Percentiles rank a stretch among this genome's conserved stretches.
phyloP scores from a whole-genome alignment of 1,140 invertebrate genomes.

The Ylistrum balloti region DNA sequence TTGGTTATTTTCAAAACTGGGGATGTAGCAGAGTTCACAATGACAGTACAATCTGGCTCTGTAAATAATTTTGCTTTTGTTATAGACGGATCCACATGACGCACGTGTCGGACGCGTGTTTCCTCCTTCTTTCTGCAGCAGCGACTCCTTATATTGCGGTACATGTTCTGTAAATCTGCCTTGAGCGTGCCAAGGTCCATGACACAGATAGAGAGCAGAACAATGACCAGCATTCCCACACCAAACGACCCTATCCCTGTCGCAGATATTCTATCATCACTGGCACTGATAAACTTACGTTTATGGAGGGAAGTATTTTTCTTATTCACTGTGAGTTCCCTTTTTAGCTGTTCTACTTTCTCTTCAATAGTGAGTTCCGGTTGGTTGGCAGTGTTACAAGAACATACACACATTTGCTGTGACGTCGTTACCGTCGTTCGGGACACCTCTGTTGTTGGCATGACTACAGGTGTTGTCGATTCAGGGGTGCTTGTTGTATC shows the following conservation, averaged over 20 bases:
- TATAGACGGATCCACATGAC: background rate
- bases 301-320: constrained; percentile 52
- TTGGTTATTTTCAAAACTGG: background rate
- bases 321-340: constrained; percentile 54
- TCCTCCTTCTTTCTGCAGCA: background rate
- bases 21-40: background rate
- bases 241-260: constrained; percentile 54
- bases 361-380: constrained; percentile 46
- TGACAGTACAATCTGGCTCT: background rate
- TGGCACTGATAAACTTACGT: constrained; percentile 53
- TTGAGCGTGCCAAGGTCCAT: constrained; percentile 49
- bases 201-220: constrained; percentile 49
- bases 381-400: background rate
- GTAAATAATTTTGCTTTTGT: background rate
- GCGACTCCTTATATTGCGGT: background rate
- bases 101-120: background rate
- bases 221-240: constrained; percentile 43
- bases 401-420: background rate
- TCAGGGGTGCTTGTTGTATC: background rate
- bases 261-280: constrained; percentile 52
- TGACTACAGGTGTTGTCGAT: background rate
- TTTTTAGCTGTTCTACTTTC: constrained; percentile 49
- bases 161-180: background rate
- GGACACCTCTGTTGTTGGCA: background rate
- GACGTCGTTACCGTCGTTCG: background rate